Evolutionary conservation across 2,888 invertebrate genomes (phyloP), one percentile per base, ranked within the genome.

Genomic region (Holacanthella duospinosa): DNA sequence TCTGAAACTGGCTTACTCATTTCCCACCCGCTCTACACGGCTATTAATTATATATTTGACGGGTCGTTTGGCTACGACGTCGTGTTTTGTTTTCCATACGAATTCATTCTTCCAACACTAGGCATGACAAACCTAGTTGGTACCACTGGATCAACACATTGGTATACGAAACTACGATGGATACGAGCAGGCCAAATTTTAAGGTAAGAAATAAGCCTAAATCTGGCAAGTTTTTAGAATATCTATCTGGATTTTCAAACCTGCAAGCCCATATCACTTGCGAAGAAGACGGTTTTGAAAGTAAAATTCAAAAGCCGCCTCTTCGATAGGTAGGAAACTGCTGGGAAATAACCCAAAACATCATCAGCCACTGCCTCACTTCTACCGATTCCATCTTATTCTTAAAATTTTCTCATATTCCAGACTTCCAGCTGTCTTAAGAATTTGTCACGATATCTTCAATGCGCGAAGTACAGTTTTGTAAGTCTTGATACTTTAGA

Each of bases 91-190:
- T 61, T 64, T 29, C 72, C 70, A 1, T 55, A 68, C 24, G 69
- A 71, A 26, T 54, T 68, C 9, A n/a, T 67, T 1, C 29, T 68
- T 6, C 59, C 63, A 24, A 4, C 66, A 4, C 24, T 64, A 24
- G 62, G 62, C 19, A 27, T 53, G 21, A 66, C 71, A 1, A 59
- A 64, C 24, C 25, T 66, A 9, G 36, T 60, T 1, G 66, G 66
- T 1, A 64, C 65, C 59, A 68, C 68, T 1, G 43, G 36, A 12
- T 67, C 68, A 27, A 26, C 43, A n/a, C 53, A 54, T 27, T 64
- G 69, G 72, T 67, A 67, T 27, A 60, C 66, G 2, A 66, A 66
- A 56, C 48, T 72, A 1, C 63, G 69, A 4, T 68, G 67, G 68
- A 61, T 62, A 9, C 56, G 66, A 26, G 54, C 68, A n/a, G 62